Evolutionary conservation across 2,888 invertebrate species (phyloP).

Genomic region (Drosophila helvetica): DNA sequence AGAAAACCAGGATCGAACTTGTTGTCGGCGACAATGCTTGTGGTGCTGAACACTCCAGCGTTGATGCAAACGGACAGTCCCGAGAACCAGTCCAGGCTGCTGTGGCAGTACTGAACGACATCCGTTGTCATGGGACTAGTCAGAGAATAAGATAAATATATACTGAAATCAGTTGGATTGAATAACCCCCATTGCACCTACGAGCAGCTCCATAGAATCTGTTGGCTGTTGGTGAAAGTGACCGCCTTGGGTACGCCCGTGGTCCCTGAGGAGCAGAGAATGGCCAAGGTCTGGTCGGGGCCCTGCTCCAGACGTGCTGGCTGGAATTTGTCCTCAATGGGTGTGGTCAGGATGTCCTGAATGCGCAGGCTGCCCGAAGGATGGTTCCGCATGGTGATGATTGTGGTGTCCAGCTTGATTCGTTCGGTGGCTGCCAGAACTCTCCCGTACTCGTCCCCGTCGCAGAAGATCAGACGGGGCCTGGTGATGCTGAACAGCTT

Average conservation of each 20-base stretch:
- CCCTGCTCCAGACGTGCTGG: constrained; percentile 61
- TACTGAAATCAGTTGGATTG: not conserved
- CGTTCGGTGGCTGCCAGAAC: not conserved
- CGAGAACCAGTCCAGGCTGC: constrained; percentile 34
- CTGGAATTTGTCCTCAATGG: constrained; percentile 32
- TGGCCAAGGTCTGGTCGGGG: constrained; percentile 67
- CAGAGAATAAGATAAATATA: not conserved
- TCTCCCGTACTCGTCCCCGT: not conserved
- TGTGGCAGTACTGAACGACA: constrained; percentile 30
- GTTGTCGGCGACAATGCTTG: constrained; percentile 36
- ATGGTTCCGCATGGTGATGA: not conserved
- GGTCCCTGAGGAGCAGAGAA: constrained; percentile 78
- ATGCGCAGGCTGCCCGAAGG: not conserved
- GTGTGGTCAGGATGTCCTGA: constrained; percentile 9
- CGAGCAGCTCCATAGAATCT: not conserved
- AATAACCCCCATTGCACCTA: not conserved
- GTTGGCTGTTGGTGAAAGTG: constrained; percentile 17
- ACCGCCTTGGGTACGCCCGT: constrained; percentile 74
- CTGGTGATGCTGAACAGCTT: constrained; percentile 34
- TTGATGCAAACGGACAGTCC: constrained; percentile 17
- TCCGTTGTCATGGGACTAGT: constrained; percentile 5
- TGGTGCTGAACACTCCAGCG: constrained; percentile 34
- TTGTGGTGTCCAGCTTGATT: not conserved
- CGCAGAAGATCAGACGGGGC: not conserved
- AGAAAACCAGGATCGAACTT: constrained; percentile 38